Evolutionary conservation across 2,888 invertebrate species (phyloP).

Genomic region (Pandemis corylana): DNA sequence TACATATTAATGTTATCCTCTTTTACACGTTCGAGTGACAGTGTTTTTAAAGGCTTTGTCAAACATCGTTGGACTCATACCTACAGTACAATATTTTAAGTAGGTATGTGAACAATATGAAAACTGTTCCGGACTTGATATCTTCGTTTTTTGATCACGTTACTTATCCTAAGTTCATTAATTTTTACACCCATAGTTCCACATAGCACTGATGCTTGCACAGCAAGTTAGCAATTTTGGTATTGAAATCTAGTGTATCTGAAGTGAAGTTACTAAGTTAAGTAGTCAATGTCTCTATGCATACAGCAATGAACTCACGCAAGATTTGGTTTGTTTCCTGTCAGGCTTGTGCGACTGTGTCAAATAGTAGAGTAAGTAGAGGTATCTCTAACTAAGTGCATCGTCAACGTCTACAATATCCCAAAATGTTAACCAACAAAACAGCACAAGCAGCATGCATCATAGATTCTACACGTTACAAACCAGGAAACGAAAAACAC

Average conservation of each 20-base stretch:
- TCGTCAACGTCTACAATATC: too few species aligned
- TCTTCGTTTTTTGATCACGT: not conserved
- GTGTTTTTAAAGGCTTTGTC: slow-evolving; percentile 6
- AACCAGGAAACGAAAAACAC: too few species aligned
- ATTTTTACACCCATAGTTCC: not conserved
- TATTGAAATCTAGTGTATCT: not conserved
- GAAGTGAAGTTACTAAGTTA: not conserved
- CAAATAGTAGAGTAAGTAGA: not conserved
- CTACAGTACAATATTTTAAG: not conserved
- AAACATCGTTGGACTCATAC: not conserved
- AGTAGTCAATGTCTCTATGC: not conserved
- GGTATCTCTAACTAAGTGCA: too few species aligned
- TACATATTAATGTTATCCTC: slow-evolving; percentile 51
- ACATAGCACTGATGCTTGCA: not conserved
- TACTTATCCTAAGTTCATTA: too few species aligned
- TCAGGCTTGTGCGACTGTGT: not conserved
- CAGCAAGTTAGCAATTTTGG: not conserved
- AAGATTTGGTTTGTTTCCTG: not conserved
- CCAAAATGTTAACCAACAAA: too few species aligned
- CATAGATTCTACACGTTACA: too few species aligned
- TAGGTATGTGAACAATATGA: not conserved
- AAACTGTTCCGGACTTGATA: not conserved
- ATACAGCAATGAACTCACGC: not conserved
- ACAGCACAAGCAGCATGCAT: too few species aligned
- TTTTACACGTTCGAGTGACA: slow-evolving; percentile 43